Conservation (phyloP, 1,140 invertebrate genomes). For the Mycetomoellerius zeteki region DNA sequence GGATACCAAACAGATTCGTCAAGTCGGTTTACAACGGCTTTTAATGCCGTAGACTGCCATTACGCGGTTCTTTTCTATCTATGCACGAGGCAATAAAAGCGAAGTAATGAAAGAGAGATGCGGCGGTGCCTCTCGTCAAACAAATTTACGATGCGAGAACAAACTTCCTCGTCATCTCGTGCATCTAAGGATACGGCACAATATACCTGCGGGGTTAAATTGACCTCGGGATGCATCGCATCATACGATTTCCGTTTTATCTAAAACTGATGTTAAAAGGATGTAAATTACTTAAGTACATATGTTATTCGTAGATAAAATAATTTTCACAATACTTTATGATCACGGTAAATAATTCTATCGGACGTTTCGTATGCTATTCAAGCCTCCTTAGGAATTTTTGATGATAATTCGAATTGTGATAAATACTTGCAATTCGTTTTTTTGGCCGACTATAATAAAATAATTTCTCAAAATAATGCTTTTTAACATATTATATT, state of each 20-base stretch:
- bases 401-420: not conserved
- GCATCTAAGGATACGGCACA: conserved; percentile 1
- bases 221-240: conserved; percentile 12
- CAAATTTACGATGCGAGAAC: conserved; percentile 62
- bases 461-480: not conserved
- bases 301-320: conserved; percentile 4
- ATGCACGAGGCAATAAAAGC: conserved; percentile 40
- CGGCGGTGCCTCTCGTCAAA: conserved; percentile 22
- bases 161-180: conserved; percentile 52
- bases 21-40: conserved; percentile 43
- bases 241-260: conserved; percentile 31
- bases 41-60: conserved; percentile 44
- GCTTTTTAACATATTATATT: not conserved
- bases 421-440: not conserved
- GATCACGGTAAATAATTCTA: not conserved
- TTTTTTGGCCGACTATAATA: not conserved
- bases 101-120: not conserved
- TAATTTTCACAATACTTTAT: not conserved
- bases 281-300: conserved; percentile 5
- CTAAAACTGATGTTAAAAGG: conserved; percentile 30
- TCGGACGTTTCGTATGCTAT: not conserved
- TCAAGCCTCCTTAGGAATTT: not conserved
- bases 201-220: conserved; percentile 29
- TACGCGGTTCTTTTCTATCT: conserved; percentile 53
- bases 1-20: conserved; percentile 42